Evolutionary conservation across 2,888 invertebrate genomes (phyloP).

Genomic region (Phaonia tiefii): DNA sequence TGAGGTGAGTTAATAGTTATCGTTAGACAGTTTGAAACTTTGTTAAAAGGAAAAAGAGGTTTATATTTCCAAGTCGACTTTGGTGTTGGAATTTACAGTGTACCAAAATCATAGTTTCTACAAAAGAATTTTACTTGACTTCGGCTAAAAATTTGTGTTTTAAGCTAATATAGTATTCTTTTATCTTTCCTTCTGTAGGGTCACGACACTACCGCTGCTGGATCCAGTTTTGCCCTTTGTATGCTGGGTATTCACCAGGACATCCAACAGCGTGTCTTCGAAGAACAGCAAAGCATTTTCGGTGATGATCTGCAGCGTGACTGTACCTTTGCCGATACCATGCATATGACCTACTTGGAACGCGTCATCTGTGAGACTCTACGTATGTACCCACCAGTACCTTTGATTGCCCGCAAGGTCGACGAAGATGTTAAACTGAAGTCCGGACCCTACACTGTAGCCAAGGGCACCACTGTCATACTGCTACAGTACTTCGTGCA

Average conservation of each 20-base stretch:
- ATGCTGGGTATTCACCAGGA: slow-evolving; percentile 90
- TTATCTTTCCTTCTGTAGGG: slow-evolving; percentile 81
- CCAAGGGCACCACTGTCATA: slow-evolving; percentile 87
- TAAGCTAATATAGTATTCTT: too few relatives aligned
- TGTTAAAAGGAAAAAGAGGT: too few relatives aligned
- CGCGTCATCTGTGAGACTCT: slow-evolving; percentile 89
- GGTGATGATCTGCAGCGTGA: slow-evolving; percentile 87
- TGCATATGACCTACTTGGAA: slow-evolving; percentile 91
- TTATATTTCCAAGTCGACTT: too few relatives aligned
- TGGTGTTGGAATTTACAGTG: too few relatives aligned
- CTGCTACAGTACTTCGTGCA: slow-evolving; percentile 86
- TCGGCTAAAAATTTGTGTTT: too few relatives aligned
- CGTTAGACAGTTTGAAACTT: too few relatives aligned
- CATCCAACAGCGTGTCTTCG: slow-evolving; percentile 88
- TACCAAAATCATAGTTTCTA: background rate
- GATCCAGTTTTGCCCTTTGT: slow-evolving; percentile 92
- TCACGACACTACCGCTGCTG: slow-evolving; percentile 92
- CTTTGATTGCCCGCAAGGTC: slow-evolving; percentile 87
- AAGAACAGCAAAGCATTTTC: slow-evolving; percentile 88
- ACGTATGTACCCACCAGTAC: slow-evolving; percentile 90
- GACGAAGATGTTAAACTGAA: slow-evolving; percentile 84
- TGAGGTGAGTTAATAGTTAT: slow-evolving; percentile 84
- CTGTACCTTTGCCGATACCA: slow-evolving; percentile 88
- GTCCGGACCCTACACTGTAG: slow-evolving; percentile 84
- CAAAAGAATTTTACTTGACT: background rate